These are phyloP conservation scores for Enteromius mattozi DNA, from an alignment of 2,797 vertebrate genomes.

Conservation along the genomic window DNA sequence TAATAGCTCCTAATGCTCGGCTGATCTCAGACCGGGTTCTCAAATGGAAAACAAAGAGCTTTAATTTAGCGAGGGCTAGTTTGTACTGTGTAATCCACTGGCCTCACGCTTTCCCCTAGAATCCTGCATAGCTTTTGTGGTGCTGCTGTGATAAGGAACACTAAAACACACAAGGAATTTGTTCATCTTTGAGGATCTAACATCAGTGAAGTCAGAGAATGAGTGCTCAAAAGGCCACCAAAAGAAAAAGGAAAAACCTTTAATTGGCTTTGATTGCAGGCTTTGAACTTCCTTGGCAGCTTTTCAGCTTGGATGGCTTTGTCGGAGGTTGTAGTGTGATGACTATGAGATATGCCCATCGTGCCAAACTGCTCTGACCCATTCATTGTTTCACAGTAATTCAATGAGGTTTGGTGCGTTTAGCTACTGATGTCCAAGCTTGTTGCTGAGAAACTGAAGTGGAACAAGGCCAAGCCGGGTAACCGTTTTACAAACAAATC, in stretches of 20 bases:
- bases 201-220: not conserved
- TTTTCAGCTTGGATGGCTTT: conserved; percentile 26
- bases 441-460: conserved; percentile 58
- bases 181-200: conserved; percentile 20
- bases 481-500: conserved; percentile 53
- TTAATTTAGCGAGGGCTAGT: conserved; percentile 53
- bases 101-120: conserved; percentile 57
- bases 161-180: conserved; percentile 26
- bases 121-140: conserved; percentile 53
- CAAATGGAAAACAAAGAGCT: conserved; percentile 48
- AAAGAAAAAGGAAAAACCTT: conserved; percentile 35
- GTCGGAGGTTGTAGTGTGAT: conserved; percentile 8
- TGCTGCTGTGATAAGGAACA: conserved; percentile 24
- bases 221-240: conserved; percentile 3
- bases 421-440: conserved; percentile 23
- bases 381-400: conserved; percentile 43
- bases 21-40: conserved; percentile 3
- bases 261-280: conserved; percentile 39
- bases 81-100: conserved; percentile 50
- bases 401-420: conserved; percentile 39
- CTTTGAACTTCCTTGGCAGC: conserved; percentile 42
- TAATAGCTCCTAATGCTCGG: conserved; percentile 45
- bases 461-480: conserved; percentile 36
- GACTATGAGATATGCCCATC: conserved; percentile 16
- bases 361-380: conserved; percentile 18